Conservation (phyloP, 2,113 vertebrate genomes). For the Sclerurus mexicanus region DNA sequence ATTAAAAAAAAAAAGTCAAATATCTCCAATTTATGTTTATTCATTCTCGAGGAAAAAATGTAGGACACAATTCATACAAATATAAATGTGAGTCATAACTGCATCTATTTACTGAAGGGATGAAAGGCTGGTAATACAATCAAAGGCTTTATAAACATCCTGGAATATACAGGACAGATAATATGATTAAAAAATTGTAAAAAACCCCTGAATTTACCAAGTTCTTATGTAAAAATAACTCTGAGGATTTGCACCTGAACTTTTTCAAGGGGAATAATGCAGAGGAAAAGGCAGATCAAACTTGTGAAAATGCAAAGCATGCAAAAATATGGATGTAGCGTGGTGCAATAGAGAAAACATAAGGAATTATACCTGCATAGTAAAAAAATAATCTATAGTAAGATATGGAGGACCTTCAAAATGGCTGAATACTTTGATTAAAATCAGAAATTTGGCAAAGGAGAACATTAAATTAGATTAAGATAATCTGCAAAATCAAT, state of each 20-base stretch:
- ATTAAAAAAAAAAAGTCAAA: neutral
- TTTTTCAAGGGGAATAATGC: neutral
- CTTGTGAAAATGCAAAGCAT: neutral
- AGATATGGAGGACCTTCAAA: neutral
- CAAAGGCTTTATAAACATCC: neutral
- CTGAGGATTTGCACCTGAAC: neutral
- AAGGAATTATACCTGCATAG: neutral
- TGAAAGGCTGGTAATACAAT: neutral
- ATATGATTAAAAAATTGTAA: neutral
- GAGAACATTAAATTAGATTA: neutral
- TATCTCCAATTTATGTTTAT: neutral
- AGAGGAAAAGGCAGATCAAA: neutral
- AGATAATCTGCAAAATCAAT: neutral
- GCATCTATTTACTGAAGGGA: neutral
- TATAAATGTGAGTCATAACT: neutral
- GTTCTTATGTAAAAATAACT: neutral
- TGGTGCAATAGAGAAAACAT: neutral
- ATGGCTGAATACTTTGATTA: neutral
- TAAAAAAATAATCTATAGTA: neutral
- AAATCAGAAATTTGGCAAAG: neutral
- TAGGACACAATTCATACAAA: neutral
- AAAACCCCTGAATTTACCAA: neutral
- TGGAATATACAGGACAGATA: neutral
- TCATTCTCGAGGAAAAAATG: neutral
- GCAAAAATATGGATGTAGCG: neutral